These are phyloP conservation scores for Sminthopsis crassicaudata DNA, from an alignment of 2,113 vertebrate species.

Conservation along the genomic window DNA sequence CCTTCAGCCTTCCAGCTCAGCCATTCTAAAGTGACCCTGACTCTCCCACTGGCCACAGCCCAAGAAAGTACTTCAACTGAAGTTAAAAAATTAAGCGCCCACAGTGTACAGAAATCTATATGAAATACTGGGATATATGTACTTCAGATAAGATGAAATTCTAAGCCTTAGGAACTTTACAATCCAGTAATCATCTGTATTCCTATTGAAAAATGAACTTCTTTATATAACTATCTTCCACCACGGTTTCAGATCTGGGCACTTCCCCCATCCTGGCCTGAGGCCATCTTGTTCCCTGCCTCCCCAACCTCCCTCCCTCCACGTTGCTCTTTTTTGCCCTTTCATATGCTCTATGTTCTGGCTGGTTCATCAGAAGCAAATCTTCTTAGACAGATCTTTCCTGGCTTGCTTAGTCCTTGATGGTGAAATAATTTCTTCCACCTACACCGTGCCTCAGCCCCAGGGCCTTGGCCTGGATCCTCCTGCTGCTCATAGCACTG, in stretches of 20 bases:
- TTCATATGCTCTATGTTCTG: not conserved
- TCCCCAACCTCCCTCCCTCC: not conserved
- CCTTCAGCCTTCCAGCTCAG: not conserved
- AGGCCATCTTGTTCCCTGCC: not conserved
- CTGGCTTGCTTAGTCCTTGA: not conserved
- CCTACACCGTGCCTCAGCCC: not conserved
- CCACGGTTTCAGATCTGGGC: not conserved
- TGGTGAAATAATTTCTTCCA: not conserved
- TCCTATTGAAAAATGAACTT: not conserved
- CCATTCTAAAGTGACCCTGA: not conserved
- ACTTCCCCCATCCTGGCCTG: not conserved
- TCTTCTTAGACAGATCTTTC: not conserved
- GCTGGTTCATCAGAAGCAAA: not conserved
- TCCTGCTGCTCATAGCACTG: not conserved
- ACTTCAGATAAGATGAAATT: not conserved
- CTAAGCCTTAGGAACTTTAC: not conserved
- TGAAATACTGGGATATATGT: not conserved
- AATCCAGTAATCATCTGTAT: not conserved
- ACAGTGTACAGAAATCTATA: not conserved
- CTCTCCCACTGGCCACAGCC: not conserved
- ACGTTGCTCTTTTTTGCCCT: not conserved
- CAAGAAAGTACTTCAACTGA: not conserved
- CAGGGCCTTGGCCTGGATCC: not conserved
- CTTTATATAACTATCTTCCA: not conserved
- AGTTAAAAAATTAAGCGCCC: not conserved